Percentiles rank a stretch among this genome's conserved stretches.
These are phyloP conservation scores for Trachelus stipa DNA, from an alignment of 2,888 invertebrate species.

Conservation along the genomic window DNA sequence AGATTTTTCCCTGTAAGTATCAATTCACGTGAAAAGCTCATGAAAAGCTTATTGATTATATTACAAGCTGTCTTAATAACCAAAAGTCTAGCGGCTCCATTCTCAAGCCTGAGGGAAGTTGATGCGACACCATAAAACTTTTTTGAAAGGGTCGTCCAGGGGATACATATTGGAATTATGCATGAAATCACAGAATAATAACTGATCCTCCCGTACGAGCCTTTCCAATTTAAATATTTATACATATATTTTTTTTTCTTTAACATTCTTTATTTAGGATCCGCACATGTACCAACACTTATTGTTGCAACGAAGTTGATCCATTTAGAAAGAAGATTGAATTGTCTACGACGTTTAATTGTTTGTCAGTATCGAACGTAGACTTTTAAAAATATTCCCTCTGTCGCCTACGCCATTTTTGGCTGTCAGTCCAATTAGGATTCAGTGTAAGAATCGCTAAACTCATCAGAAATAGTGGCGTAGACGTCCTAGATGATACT, in stretches of 20 bases:
- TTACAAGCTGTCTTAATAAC: too few species aligned
- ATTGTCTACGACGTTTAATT: background rate
- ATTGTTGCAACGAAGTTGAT: background rate
- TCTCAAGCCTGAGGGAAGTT: background rate
- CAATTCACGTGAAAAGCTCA: background rate
- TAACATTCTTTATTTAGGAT: background rate
- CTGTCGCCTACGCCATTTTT: background rate
- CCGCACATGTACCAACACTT: background rate
- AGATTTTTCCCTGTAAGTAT: background rate
- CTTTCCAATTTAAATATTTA: background rate
- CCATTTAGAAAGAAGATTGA: background rate
- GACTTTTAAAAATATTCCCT: background rate
- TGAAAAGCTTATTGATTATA: background rate
- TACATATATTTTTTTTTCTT: background rate
- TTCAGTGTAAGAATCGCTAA: background rate
- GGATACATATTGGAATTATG: background rate
- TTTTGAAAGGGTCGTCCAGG: background rate
- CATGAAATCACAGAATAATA: background rate
- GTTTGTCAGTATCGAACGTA: background rate
- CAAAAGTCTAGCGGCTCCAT: background rate
- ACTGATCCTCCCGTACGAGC: background rate
- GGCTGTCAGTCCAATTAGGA: too few species aligned
- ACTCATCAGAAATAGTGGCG: background rate
- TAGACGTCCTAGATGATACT: background rate
- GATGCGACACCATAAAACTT: background rate